These are phyloP conservation scores for Clusia tigrina DNA, from an alignment of 2,888 invertebrate species.

Conservation along the genomic window DNA sequence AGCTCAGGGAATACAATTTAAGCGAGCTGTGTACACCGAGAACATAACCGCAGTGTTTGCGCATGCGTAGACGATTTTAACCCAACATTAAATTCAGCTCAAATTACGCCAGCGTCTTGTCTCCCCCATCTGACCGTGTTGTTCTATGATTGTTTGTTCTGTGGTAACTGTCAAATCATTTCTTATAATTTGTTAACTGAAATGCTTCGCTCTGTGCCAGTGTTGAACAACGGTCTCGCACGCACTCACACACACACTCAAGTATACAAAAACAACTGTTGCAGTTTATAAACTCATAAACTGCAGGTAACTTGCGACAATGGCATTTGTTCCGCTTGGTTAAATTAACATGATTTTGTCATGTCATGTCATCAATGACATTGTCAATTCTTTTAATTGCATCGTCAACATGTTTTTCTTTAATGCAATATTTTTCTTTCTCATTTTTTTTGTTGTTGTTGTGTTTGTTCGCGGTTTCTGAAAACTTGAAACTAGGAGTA, in stretches of 20 bases:
- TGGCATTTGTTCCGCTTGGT: constrained; percentile 42
- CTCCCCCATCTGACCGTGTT: background rate
- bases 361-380: constrained; percentile 39
- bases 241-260: background rate
- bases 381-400: constrained; percentile 39
- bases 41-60: background rate
- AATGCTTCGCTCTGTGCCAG: background rate
- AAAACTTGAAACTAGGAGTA: constrained; percentile 10
- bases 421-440: background rate
- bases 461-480: background rate
- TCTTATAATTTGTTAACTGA: background rate
- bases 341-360: constrained; percentile 57
- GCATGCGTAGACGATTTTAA: constrained; percentile 16
- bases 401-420: too few species aligned
- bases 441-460: background rate
- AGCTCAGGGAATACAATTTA: too few species aligned
- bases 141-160: background rate
- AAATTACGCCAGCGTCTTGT: background rate
- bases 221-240: background rate
- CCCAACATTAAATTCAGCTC: background rate
- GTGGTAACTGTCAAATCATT: background rate
- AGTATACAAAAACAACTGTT: constrained; percentile 4
- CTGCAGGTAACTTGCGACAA: background rate
- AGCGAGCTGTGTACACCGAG: too few species aligned
- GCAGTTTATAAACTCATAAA: background rate